Percentiles rank a stretch among this genome's conserved stretches.
Conservation (phyloP, 2,797 vertebrate species). For the Myotis daubentonii region DNA sequence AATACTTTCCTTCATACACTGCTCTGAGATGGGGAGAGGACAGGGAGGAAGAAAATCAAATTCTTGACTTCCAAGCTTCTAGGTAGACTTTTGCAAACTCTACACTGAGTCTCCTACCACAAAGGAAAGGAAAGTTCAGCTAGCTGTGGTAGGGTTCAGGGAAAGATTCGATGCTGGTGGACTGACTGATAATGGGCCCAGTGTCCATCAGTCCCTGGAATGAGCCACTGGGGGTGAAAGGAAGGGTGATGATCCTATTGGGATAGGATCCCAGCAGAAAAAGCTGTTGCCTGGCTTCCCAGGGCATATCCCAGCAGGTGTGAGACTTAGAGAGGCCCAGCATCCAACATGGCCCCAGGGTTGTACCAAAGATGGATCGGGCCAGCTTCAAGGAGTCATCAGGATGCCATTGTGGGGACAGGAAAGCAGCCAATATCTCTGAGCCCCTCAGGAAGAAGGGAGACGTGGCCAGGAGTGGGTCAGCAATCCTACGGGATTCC, state of each 20-base stretch:
- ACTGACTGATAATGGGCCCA: background rate
- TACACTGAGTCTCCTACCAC: background rate
- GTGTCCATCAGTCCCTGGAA: background rate
- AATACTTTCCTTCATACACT: background rate
- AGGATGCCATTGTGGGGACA: background rate
- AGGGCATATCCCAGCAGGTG: background rate
- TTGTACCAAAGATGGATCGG: background rate
- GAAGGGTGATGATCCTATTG: background rate
- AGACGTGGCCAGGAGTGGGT: background rate
- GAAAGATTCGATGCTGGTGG: background rate
- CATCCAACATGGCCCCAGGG: background rate
- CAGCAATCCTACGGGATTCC: background rate
- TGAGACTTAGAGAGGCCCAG: background rate
- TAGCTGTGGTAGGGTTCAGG: background rate
- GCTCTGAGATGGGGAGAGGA: background rate
- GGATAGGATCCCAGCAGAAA: background rate
- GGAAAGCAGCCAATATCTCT: background rate
- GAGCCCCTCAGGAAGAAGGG: background rate
- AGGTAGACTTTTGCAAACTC: background rate
- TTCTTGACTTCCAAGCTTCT: background rate
- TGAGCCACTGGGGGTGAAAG: background rate
- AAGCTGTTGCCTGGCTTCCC: background rate
- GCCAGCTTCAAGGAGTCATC: background rate
- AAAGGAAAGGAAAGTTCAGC: background rate
- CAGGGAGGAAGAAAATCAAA: background rate